A percentile compares a stretch with the other conserved stretches of the same genome.
These are phyloP conservation scores for Ypsolopha scabrella DNA, from an alignment of 2,888 invertebrate genomes.

Conservation along the genomic window DNA sequence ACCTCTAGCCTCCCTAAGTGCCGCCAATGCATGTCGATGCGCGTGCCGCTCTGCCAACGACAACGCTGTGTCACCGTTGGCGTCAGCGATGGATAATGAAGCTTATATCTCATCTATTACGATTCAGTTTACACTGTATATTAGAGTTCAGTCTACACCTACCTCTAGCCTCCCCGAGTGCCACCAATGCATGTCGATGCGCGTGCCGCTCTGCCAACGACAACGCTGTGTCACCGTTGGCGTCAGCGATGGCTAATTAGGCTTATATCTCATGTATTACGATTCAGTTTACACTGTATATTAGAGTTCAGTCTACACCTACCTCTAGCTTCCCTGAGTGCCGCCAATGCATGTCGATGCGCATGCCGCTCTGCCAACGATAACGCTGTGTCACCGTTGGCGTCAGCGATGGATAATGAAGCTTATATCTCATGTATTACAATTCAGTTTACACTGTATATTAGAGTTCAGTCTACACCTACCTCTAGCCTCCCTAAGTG, in stretches of 20 bases:
- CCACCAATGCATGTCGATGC: constrained; percentile 42
- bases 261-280: no score
- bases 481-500: no score
- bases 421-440: no score
- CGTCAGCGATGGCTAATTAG: constrained; percentile 24
- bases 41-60: constrained; percentile 30
- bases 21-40: constrained; percentile 21
- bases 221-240: neutral
- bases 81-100: constrained; percentile 68
- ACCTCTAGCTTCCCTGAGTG: constrained; percentile 72
- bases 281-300: no score
- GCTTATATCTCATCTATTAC: no score
- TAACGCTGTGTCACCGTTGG: neutral
- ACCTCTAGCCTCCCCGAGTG: constrained; percentile 72
- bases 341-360: constrained; percentile 40
- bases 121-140: no score
- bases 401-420: constrained; percentile 24
- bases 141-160: no score
- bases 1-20: constrained; percentile 73
- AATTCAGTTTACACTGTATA: no score
- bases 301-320: no score
- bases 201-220: neutral
- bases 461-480: no score
- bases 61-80: constrained; percentile 77
- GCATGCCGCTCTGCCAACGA: neutral